phyloP scores from a whole-genome alignment of 2,888 invertebrate species.

The Morpho helenor region DNA sequence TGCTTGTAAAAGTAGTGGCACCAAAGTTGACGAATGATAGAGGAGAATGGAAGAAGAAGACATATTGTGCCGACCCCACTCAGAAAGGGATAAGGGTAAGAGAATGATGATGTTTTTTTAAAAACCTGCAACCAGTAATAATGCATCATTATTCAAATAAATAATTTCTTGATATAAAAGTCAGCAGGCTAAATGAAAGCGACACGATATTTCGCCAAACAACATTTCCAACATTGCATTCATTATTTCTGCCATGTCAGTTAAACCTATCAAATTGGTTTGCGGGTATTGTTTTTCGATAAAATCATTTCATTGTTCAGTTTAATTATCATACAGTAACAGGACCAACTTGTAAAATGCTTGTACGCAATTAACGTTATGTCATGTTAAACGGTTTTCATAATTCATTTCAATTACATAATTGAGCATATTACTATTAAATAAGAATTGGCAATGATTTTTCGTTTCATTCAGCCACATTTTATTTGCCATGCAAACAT shows the following conservation, averaged over 20 bases:
- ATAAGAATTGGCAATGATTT: too few species aligned
- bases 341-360: slow-evolving; percentile 26
- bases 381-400: slow-evolving; percentile 8
- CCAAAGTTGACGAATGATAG: too few species aligned
- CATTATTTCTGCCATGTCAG: slow-evolving; percentile 23
- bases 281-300: slow-evolving; percentile 38
- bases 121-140: neutral
- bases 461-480: too few species aligned
- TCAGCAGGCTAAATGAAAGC: slow-evolving; percentile 1
- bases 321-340: slow-evolving; percentile 42
- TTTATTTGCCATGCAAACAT: too few species aligned
- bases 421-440: neutral
- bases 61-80: too few species aligned
- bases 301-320: slow-evolving; percentile 41
- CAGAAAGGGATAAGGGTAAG: too few species aligned
- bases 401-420: neutral
- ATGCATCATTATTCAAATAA: neutral
- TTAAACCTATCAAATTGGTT: slow-evolving; percentile 25
- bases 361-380: slow-evolving; percentile 27
- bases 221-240: slow-evolving; percentile 22
- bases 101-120: too few species aligned
- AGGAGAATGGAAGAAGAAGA: too few species aligned
- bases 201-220: slow-evolving; percentile 11
- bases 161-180: slow-evolving; percentile 4
- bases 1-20: too few species aligned